Percentiles rank a stretch among this genome's conserved stretches.
These are phyloP conservation scores for Hippopotamyrus pictus DNA, from an alignment of 2,797 vertebrate species.

Conservation along the genomic window DNA sequence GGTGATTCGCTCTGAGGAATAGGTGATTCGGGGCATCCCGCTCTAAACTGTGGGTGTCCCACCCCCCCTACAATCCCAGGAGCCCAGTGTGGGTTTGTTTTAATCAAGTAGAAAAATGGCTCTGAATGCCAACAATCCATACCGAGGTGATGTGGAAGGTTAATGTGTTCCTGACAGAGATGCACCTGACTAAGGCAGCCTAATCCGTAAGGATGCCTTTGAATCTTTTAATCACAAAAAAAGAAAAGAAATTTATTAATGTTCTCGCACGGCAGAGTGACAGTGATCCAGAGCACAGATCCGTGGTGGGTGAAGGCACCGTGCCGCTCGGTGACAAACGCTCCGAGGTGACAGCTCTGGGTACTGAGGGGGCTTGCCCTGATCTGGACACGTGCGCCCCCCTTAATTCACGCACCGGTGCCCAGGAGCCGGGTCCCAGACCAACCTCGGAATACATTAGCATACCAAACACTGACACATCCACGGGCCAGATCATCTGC, in stretches of 20 bases:
- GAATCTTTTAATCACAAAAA: neutral
- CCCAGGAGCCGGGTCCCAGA: neutral
- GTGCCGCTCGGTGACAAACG: neutral
- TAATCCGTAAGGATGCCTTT: neutral
- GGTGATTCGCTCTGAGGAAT: neutral
- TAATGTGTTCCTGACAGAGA: neutral
- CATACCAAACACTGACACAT: slow-evolving; percentile 1
- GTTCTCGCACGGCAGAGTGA: neutral
- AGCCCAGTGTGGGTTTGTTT: neutral
- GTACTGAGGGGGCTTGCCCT: neutral
- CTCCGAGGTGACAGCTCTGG: neutral
- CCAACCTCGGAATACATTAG: neutral
- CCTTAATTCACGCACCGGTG: neutral
- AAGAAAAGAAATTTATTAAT: neutral
- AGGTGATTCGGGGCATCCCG: neutral
- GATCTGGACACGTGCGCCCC: neutral
- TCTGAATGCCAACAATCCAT: neutral
- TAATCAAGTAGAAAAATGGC: neutral
- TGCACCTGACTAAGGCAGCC: neutral
- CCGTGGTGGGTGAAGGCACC: no score
- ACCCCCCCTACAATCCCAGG: neutral
- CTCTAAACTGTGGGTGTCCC: neutral
- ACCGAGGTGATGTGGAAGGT: neutral
- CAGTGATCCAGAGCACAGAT: neutral
- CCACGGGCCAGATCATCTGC: neutral